These are phyloP conservation scores for Drosophila seclusa DNA, from an alignment of 2,888 invertebrate genomes.

Conservation along the genomic window DNA sequence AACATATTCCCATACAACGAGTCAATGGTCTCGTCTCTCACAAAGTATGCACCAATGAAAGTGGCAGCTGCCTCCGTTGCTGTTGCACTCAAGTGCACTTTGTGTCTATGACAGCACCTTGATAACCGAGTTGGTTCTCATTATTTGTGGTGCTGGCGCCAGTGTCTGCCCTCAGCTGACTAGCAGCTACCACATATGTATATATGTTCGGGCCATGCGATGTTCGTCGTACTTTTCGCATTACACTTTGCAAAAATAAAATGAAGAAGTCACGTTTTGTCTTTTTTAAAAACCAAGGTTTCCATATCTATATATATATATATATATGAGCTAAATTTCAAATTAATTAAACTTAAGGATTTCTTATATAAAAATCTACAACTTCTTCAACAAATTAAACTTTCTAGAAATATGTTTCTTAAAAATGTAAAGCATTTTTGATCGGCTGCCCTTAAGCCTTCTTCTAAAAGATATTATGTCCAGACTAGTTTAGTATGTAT, in stretches of 20 bases:
- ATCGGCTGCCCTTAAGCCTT: no score
- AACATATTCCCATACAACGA: constrained; percentile 21
- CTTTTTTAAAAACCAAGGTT: neutral
- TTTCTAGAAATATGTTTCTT: neutral
- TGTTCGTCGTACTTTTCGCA: neutral
- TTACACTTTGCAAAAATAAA: neutral
- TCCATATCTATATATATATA: neutral
- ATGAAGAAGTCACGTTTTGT: neutral
- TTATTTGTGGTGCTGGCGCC: constrained; percentile 35
- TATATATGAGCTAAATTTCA: neutral
- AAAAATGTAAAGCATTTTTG: no score
- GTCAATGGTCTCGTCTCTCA: constrained; percentile 31
- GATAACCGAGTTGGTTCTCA: constrained; percentile 30
- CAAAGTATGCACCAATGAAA: constrained; percentile 28
- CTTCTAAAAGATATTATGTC: neutral
- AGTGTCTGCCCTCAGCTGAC: constrained; percentile 28
- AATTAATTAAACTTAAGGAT: neutral
- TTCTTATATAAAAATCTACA: neutral
- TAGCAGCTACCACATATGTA: neutral
- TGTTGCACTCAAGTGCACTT: constrained; percentile 27
- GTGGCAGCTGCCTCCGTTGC: constrained; percentile 4
- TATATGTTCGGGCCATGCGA: neutral
- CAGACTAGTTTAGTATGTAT: neutral
- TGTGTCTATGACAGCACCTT: constrained; percentile 27
- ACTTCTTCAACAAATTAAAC: neutral